These are phyloP conservation scores for Toxonevra muliebris DNA, from an alignment of 2,888 invertebrate genomes.

Conservation along the genomic window DNA sequence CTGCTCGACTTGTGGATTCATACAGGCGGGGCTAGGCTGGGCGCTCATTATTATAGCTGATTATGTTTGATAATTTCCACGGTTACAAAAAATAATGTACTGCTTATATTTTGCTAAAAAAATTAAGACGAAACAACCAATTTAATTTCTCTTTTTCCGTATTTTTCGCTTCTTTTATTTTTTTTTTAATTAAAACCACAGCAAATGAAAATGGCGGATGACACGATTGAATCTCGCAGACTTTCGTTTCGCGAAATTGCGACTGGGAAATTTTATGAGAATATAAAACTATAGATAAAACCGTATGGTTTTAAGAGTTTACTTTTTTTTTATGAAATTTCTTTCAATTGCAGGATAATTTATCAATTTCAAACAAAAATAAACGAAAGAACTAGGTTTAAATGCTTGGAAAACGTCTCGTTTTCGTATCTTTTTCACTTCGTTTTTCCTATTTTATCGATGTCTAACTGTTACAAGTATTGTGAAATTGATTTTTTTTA, in stretches of 20 bases:
- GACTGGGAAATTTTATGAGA: constrained; percentile 13
- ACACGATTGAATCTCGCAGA: background rate
- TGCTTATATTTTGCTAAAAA: background rate
- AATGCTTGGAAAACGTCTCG: constrained; percentile 11
- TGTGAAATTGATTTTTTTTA: constrained; percentile 31
- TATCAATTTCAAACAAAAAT: no score
- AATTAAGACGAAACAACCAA: no score
- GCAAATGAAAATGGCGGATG: background rate
- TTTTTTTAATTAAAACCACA: background rate
- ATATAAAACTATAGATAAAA: background rate
- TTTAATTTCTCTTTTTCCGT: constrained; percentile 12
- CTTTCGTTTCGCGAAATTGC: constrained; percentile 25
- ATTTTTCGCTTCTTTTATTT: constrained; percentile 11
- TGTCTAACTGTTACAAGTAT: constrained; percentile 17
- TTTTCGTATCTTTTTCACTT: constrained; percentile 6
- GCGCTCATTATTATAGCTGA: constrained; percentile 70
- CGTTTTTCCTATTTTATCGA: constrained; percentile 16
- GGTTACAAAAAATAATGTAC: constrained; percentile 20
- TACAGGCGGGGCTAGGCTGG: constrained; percentile 79
- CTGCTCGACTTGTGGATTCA: constrained; percentile 76
- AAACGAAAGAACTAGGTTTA: background rate
- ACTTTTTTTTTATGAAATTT: no score
- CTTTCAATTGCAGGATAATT: no score
- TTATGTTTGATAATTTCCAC: constrained; percentile 19
- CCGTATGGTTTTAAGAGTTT: no score